Percentiles rank a stretch among this genome's conserved stretches.
These are phyloP conservation scores for Plemyria rubiginata DNA, from an alignment of 2,888 invertebrate species.

Conservation along the genomic window DNA sequence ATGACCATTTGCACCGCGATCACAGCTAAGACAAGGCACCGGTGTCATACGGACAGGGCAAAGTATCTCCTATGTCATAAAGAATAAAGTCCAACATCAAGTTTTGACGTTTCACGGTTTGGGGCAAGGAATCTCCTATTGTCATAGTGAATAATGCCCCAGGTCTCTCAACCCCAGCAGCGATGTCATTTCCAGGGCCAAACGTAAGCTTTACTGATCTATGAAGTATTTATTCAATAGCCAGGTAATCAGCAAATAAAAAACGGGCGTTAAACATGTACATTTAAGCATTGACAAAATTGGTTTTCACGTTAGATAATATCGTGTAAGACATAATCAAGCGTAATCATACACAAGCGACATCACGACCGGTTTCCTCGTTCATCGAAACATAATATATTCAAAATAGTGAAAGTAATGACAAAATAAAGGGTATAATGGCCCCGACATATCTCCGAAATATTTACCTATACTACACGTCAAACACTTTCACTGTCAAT, in stretches of 20 bases:
- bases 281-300: slow-evolving; percentile 11
- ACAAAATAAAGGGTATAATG: slow-evolving; percentile 46
- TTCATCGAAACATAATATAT: slow-evolving; percentile 44
- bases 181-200: not conserved
- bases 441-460: slow-evolving; percentile 51
- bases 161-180: not conserved
- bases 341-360: slow-evolving; percentile 22
- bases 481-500: slow-evolving; percentile 72
- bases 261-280: not conserved
- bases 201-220: not conserved
- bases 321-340: slow-evolving; percentile 25
- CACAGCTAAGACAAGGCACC: too few species aligned
- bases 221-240: not conserved
- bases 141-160: too few species aligned
- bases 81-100: too few species aligned
- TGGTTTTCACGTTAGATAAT: slow-evolving; percentile 28
- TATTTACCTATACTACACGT: slow-evolving; percentile 61
- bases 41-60: too few species aligned
- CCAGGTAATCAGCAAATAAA: not conserved
- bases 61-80: too few species aligned
- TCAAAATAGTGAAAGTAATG: slow-evolving; percentile 56
- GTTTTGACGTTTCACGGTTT: too few species aligned
- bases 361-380: slow-evolving; percentile 35
- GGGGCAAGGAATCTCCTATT: too few species aligned
- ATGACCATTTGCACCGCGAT: too few species aligned